Conservation (phyloP, 2,797 vertebrate species). For the Xiphorhynchus erythropygius region DNA sequence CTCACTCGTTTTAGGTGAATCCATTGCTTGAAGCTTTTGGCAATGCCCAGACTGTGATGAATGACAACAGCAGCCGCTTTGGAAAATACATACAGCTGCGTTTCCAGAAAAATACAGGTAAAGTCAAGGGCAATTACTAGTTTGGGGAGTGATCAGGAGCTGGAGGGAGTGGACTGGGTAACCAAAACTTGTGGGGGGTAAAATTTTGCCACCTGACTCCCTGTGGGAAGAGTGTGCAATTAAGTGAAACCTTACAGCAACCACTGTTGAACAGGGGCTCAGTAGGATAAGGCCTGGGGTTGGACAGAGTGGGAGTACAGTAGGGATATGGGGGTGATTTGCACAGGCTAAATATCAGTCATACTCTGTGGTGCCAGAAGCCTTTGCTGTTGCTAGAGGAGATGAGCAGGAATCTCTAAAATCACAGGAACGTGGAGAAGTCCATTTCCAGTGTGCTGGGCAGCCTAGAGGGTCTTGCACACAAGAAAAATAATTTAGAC, state of each 20-base stretch:
- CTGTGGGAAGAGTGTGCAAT: background rate
- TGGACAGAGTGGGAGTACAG: background rate
- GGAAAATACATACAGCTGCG: constrained; percentile 82
- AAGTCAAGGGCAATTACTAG: background rate
- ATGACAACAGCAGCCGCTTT: constrained; percentile 81
- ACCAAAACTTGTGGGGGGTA: background rate
- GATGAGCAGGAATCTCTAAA: background rate
- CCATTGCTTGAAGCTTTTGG: constrained; percentile 82
- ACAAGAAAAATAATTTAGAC: background rate
- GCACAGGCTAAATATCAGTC: background rate
- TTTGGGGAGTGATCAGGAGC: background rate
- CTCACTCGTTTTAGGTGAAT: constrained; percentile 71
- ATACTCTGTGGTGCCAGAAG: background rate
- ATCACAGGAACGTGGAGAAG: background rate
- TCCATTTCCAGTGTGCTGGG: background rate
- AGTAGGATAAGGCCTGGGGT: background rate
- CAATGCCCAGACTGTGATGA: constrained; percentile 83
- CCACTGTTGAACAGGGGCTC: background rate
- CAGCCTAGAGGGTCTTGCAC: background rate
- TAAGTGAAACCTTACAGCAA: background rate
- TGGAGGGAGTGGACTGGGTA: background rate
- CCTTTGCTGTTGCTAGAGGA: background rate
- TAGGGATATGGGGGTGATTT: background rate
- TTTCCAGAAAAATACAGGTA: constrained; percentile 77
- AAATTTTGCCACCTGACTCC: background rate